Evolutionary conservation across 2,888 invertebrate genomes (phyloP), one percentile per base, ranked within the genome.

Genomic region (Drosophila neonasuta): DNA sequence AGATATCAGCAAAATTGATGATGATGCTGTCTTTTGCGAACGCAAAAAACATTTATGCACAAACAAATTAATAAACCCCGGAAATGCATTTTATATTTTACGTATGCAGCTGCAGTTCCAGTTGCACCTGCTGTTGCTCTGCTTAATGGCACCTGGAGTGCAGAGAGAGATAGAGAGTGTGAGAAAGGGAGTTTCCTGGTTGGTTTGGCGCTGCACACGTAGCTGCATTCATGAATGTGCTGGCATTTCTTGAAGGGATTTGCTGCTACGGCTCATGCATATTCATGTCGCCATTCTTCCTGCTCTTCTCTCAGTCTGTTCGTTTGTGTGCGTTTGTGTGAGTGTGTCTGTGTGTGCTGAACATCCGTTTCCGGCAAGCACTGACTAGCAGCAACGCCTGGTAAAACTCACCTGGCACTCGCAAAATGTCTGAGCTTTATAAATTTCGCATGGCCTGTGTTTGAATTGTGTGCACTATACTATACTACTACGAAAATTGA

Each of bases 1-100:
- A 61, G 80, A 71, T 83, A 77, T 66, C 70, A 24, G 62, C 24
- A 36, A 68, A 77, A 83, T 80, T 77, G 77, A 79, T 77, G 81
- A 83, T 80, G 67, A 56, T 58, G 50, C 50, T 58, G 56, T 29
- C 29, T 20, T 50, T 2, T 32, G n/a, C 13, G 46, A 58, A 46
- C 52, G 44, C 49, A 62, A 59, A 52, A 60, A 48, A 55, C 70
- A 66, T 60, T 70, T 73, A 70, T 73, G 66, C 56, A 64, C 65
- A 68, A 59, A 66, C 77, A 77, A 83, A 84, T 81, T 81, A 75
- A 79, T 77, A 79, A 64, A 65, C 45, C 59, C 60, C n/a, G 51
- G 17, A 32, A 56, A 60, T 52, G 52, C 49, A 60, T 68, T 72
- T 69, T 54, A 61, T 63, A 69, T 55, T 67, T 71, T 63, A 70